A percentile compares a stretch with the other conserved stretches of the same genome.
Evolutionary conservation across 2,797 vertebrate species (phyloP).

Genomic region (Gobionotothen gibberifrons): DNA sequence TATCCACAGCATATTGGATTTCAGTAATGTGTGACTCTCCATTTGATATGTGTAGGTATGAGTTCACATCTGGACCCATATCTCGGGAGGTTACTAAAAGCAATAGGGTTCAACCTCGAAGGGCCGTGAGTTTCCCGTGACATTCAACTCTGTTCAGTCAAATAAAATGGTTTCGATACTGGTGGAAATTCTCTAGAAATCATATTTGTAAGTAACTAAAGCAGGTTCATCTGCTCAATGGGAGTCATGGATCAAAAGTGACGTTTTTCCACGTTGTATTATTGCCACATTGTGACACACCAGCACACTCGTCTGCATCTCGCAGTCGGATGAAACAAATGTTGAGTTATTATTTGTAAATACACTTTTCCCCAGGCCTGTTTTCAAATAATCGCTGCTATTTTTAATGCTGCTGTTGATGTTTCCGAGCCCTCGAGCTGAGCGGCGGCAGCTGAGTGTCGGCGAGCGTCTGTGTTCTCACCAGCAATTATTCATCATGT

Average conservation of each 20-base stretch:
- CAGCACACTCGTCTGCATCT: conserved; percentile 2
- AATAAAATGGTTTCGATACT: no score
- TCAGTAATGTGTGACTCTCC: background rate
- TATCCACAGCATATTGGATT: background rate
- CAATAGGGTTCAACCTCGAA: no score
- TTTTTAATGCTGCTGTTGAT: conserved; percentile 57
- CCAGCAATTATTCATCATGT: conserved; percentile 60
- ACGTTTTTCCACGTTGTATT: background rate
- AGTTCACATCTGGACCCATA: no score
- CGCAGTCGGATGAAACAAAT: conserved; percentile 47
- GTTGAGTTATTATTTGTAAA: conserved; percentile 63
- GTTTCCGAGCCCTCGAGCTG: conserved; percentile 54
- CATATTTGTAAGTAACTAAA: background rate
- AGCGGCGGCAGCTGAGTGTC: conserved; percentile 42
- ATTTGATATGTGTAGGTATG: background rate
- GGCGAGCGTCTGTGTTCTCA: conserved; percentile 56
- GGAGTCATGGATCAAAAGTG: conserved; percentile 14
- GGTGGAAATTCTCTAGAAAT: no score
- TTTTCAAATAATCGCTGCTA: conserved; percentile 58
- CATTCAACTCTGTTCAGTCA: no score
- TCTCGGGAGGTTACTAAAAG: no score
- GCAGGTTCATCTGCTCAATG: background rate
- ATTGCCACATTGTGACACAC: conserved; percentile 9
- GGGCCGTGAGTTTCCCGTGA: no score
- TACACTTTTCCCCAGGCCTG: conserved; percentile 22